phyloP scores from a whole-genome alignment of 2,113 vertebrate genomes.

The Sinocyclocheilus anshuiensis region DNA sequence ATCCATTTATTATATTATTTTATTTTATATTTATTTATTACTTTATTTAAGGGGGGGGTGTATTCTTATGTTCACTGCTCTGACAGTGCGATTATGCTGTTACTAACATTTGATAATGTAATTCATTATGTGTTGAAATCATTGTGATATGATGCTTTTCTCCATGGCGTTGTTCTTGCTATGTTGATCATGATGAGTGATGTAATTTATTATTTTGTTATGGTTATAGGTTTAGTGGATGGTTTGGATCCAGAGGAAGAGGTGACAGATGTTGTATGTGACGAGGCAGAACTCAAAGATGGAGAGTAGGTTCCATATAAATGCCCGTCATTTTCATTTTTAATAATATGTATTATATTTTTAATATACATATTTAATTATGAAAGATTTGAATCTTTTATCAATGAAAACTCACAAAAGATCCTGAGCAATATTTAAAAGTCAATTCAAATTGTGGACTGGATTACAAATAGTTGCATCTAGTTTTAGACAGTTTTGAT shows the following conservation, averaged over 20 bases:
- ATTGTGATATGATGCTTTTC: not conserved
- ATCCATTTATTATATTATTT: not conserved
- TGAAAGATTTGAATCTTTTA: not conserved
- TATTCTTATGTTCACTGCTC: not conserved
- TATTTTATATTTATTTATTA: not conserved
- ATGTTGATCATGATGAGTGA: not conserved
- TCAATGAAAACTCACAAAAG: not conserved
- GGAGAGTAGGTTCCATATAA: slow-evolving; percentile 79
- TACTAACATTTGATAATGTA: not conserved
- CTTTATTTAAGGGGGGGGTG: not conserved
- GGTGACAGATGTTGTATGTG: slow-evolving; percentile 76
- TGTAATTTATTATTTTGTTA: not conserved
- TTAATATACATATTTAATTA: not conserved
- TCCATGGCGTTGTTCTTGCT: not conserved
- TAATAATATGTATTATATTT: not conserved
- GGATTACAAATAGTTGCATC: not conserved
- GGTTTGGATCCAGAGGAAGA: slow-evolving; percentile 62
- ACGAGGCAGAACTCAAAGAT: slow-evolving; percentile 77
- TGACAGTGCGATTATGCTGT: not conserved
- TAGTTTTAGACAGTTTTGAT: too few species aligned
- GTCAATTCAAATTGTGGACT: not conserved
- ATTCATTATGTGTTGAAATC: not conserved
- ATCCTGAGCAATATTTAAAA: not conserved
- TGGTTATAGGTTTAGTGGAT: not conserved
- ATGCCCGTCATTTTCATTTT: not conserved